phyloP scores from a whole-genome alignment of 2,797 vertebrate species.

The Myotis myotis region DNA sequence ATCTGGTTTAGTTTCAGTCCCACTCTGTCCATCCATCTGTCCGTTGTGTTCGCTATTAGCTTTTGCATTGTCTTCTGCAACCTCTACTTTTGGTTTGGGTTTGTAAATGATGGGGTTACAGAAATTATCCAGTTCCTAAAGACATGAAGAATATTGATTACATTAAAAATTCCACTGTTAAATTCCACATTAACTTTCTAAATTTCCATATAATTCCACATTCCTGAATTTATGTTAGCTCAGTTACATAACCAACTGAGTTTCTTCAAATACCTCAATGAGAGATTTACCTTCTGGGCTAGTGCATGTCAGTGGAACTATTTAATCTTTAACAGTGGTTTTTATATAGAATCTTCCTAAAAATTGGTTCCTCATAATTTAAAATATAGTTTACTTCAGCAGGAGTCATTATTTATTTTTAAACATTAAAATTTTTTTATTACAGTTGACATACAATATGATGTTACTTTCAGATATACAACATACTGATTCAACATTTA shows the following conservation, averaged over 20 bases:
- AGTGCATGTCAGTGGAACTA: background rate
- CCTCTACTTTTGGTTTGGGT: conserved; percentile 90
- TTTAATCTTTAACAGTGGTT: background rate
- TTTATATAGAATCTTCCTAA: background rate
- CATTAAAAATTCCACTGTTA: conserved; percentile 13
- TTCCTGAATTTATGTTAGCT: background rate
- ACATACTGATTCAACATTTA: background rate
- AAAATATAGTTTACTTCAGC: background rate
- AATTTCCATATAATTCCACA: conserved; percentile 4
- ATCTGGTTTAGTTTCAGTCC: conserved; percentile 86
- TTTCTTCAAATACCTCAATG: conserved; percentile 4
- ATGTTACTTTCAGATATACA: background rate
- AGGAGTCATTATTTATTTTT: conserved; percentile 7
- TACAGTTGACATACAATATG: background rate
- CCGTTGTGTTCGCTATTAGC: conserved; percentile 88
- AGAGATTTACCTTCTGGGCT: background rate
- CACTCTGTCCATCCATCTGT: conserved; percentile 85
- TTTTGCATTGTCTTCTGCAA: conserved; percentile 86
- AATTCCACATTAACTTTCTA: background rate
- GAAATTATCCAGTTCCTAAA: conserved; percentile 90
- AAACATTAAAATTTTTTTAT: background rate
- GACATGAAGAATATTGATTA: conserved; percentile 52
- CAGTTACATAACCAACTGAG: background rate
- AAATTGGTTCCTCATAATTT: conserved; percentile 10
- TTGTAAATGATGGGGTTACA: conserved; percentile 91